Conservation (phyloP, 2,113 vertebrate species). For the Ploceus nigricollis region DNA sequence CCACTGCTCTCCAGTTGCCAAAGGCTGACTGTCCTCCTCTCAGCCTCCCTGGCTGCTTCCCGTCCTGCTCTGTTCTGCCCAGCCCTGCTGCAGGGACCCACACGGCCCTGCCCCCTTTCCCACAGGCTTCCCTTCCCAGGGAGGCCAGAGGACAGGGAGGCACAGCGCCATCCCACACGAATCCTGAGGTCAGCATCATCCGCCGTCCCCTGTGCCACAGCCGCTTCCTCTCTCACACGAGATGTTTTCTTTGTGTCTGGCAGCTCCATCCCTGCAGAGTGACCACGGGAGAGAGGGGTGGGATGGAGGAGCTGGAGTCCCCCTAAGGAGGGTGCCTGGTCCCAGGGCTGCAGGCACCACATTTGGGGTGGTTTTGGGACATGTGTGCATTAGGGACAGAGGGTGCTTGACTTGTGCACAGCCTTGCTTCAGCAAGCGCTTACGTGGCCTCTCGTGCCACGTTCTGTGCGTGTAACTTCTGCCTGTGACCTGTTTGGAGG, state of each 20-base stretch:
- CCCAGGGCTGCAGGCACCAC: not conserved
- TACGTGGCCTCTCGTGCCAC: accelerated
- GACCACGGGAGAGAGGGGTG: not conserved
- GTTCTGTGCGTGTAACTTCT: accelerated
- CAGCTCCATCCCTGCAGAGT: not conserved
- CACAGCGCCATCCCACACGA: not conserved
- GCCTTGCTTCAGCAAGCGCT: not conserved
- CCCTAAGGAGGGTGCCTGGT: not conserved
- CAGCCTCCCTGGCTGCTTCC: not conserved
- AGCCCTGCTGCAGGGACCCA: not conserved
- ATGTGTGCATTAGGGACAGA: accelerated
- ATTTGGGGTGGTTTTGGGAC: not conserved
- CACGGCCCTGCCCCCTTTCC: not conserved
- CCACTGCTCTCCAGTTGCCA: not conserved
- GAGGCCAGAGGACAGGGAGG: not conserved
- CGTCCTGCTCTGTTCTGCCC: not conserved
- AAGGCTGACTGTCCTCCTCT: not conserved
- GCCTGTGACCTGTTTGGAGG: accelerated
- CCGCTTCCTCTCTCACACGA: not conserved
- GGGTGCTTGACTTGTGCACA: not conserved
- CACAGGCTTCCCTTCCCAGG: not conserved
- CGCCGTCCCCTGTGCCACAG: not conserved
- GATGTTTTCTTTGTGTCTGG: not conserved
- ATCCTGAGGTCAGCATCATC: not conserved
- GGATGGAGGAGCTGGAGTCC: not conserved